Evolutionary conservation across 2,113 vertebrate genomes (phyloP).

Genomic region (Mustela lutreola): DNA sequence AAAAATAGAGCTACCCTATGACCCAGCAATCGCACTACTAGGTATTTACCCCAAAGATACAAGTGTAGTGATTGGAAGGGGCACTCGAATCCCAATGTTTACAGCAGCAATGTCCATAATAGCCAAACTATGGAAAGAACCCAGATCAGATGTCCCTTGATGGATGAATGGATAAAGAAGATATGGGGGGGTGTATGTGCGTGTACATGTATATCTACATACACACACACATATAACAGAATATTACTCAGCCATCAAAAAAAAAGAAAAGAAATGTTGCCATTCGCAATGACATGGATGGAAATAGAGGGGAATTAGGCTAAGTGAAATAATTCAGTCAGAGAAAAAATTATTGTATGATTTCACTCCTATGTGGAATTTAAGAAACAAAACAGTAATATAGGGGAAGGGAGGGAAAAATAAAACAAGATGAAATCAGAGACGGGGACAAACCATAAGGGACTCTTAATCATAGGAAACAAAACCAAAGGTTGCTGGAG

Average conservation of each 20-base stretch:
- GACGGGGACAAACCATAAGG: background rate
- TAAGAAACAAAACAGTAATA: background rate
- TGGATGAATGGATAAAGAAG: background rate
- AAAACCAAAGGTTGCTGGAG: background rate
- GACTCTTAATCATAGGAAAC: background rate
- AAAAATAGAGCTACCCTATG: background rate
- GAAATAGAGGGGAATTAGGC: background rate
- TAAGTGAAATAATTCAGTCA: background rate
- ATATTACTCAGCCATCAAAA: background rate
- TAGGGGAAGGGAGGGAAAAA: background rate
- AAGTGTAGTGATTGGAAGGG: background rate
- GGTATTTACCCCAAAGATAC: background rate
- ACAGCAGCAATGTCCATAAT: background rate
- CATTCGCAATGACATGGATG: background rate
- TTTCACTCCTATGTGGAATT: background rate
- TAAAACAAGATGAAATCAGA: background rate
- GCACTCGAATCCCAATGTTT: background rate
- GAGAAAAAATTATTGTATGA: background rate
- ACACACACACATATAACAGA: background rate
- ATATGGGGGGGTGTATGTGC: background rate
- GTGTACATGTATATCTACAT: accelerated
- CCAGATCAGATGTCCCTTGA: background rate
- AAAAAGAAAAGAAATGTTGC: background rate
- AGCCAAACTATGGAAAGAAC: background rate
- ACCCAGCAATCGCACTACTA: background rate